Base-by-base conservation (phyloP, 2,888 invertebrate species). In the Eristalis tenax region DNA sequence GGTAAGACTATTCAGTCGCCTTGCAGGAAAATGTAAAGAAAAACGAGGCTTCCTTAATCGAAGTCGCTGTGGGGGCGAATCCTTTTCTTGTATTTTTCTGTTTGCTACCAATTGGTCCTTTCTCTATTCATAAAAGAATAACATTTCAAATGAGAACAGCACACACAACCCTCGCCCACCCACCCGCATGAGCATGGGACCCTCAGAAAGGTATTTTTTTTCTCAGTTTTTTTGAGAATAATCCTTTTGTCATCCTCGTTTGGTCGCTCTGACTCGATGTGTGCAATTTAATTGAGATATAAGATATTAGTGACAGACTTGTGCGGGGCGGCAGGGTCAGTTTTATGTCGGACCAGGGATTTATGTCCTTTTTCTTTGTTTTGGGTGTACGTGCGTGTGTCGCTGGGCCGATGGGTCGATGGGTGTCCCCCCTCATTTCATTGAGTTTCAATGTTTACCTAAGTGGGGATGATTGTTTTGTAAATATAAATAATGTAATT, bases 201-300 rank as follows among this genome's bases (percentile, higher is more conserved):
- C n/a, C 75, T 70, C 70, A 61, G 10, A 35, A 35, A 35, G 35
- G 23, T 68, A 6, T 28, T 26, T 63, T 63, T 66, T 69, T 73
- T 86, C 40, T 69, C 70, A 61, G 43, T 63, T 66, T 69, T 73
- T 86, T 56, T 69, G 70, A 61, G 43, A 26, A 18, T 73, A 85
- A 82, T 83, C 78, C 75, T 75, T 81, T 68, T 78, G 78, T 81
- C 57, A 28, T 38, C 59, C 59, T 74, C 59, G 68, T 40, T 38
- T 10, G 23, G 56, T 3, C 38, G 40, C n/a, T 61, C 32, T 61
- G 56, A 23, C 35, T 66, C 66, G 43, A 78, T 79, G 75, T 83
- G 56, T 71, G 68, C 79, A 83, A 83, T 87, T 87, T 83, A 87
- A 87, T 87, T 87, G 83, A 87, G 87, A 76, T 61, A 83, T 75